Evolutionary conservation across 2,888 invertebrate genomes (phyloP), one percentile per base, ranked within the genome.

Genomic region (Orgyia antiqua): DNA sequence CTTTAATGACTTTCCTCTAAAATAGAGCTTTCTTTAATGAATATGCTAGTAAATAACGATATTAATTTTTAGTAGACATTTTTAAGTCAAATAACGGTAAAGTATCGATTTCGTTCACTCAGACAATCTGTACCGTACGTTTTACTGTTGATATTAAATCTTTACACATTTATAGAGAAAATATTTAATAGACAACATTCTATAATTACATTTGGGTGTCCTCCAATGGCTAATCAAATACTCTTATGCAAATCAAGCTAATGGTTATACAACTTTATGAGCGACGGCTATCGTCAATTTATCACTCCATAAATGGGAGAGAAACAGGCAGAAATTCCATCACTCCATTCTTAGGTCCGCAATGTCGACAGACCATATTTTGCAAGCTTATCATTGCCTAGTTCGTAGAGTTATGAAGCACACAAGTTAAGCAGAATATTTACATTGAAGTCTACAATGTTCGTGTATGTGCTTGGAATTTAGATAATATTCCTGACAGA

Each of bases 191-290:
- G 58, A 51, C 66, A 64, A 62, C 68, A 75, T 78, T 79, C 71
- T 70, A 62, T 49, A 55, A 42, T 45, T 56, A 52, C 51, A 60
- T 64, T 64, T 65, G 48, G 56, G 51, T 58, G 60, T 68, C 61
- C 62, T 64, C 64, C 50, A 50, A 55, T 61, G 47, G 52, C 49
- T 71, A 68, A 74, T 71, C 71, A 70, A 69, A 71, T 47, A 68
- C 58, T 65, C 57, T 66, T 75, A 80, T 77, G 78, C 72, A 77
- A 80, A 80, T 79, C 54, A 70, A 55, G 63, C 63, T 61, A 68
- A 67, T 68, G 60, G 57, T 68, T 68, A 67, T 68, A 71, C 60
- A 66, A 66, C 68, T 72, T 74, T 70, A 76, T 68, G 61, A 71
- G 61, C 55, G 59, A 46, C 55, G 58, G 58, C 58, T 64, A 64